Percentiles rank a stretch among this genome's conserved stretches.
These are phyloP conservation scores for Cephalopterus ornatus DNA, from an alignment of 2,113 vertebrate genomes.

Conservation along the genomic window DNA sequence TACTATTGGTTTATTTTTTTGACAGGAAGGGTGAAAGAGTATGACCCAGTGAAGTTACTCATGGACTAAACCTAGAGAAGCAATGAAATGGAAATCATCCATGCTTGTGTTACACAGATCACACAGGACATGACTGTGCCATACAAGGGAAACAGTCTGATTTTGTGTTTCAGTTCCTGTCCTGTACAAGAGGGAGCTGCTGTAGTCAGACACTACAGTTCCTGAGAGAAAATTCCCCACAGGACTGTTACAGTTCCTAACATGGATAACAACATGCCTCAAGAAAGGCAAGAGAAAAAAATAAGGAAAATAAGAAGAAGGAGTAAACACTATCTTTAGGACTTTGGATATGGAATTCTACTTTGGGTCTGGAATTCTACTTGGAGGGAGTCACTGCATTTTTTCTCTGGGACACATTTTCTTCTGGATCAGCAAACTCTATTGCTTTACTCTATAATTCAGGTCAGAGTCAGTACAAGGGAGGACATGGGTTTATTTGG, in stretches of 20 bases:
- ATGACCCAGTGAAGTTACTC: not conserved
- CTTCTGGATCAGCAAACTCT: not conserved
- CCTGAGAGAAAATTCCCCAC: not conserved
- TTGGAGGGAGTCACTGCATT: not conserved
- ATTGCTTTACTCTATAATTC: accelerated
- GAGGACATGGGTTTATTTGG: not conserved
- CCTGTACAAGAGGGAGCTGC: not conserved
- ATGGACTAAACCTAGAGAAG: not conserved
- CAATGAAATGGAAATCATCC: not conserved
- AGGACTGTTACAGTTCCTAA: not conserved
- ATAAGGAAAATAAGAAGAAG: not conserved
- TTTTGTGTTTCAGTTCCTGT: not conserved
- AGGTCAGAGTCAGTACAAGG: not conserved
- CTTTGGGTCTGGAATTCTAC: not conserved
- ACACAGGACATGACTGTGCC: accelerated
- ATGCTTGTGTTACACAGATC: not conserved
- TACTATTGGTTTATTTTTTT: not conserved
- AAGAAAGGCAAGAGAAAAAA: not conserved
- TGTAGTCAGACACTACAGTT: not conserved
- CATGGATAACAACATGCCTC: not conserved
- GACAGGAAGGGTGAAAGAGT: not conserved
- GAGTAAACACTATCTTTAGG: not conserved
- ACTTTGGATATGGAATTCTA: not conserved
- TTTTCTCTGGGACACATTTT: not conserved
- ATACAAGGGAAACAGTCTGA: not conserved